Percentiles rank a stretch among this genome's conserved stretches.
Evolutionary conservation across 2,113 vertebrate species (phyloP).

Genomic region (Aldabrachelys gigantea): DNA sequence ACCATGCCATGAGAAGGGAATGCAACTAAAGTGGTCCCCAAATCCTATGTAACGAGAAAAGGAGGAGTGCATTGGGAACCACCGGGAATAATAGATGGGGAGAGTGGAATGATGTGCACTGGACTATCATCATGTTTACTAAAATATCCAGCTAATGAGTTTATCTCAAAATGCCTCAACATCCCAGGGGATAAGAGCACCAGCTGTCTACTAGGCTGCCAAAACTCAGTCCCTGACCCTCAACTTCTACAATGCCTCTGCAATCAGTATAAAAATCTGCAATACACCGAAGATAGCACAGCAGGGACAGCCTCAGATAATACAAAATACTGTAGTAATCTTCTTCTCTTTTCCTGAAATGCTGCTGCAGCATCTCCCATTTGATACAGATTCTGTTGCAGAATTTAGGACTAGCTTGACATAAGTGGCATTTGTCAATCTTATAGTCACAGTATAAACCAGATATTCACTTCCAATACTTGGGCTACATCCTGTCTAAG

Average conservation of each 20-base stretch:
- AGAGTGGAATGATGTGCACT: no score
- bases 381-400: neutral
- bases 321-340: neutral
- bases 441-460: neutral
- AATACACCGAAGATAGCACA: neutral
- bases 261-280: no score
- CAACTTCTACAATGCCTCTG: no score
- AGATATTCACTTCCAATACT: neutral
- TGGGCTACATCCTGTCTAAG: neutral
- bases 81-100: no score
- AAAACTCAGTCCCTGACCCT: no score
- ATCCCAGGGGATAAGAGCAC: no score
- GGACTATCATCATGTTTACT: no score
- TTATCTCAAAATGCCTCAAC: neutral
- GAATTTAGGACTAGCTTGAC: neutral
- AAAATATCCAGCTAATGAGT: neutral
- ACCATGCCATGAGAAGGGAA: no score
- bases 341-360: neutral
- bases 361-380: neutral
- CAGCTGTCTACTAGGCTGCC: neutral
- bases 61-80: no score
- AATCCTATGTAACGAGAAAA: no score
- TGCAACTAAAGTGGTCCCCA: no score
- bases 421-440: neutral
- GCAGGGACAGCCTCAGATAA: neutral